Evolutionary conservation across 35 echinoderm and acorn worm species (phyloP).

Genomic region (Apostichopus parvimensis): DNA sequence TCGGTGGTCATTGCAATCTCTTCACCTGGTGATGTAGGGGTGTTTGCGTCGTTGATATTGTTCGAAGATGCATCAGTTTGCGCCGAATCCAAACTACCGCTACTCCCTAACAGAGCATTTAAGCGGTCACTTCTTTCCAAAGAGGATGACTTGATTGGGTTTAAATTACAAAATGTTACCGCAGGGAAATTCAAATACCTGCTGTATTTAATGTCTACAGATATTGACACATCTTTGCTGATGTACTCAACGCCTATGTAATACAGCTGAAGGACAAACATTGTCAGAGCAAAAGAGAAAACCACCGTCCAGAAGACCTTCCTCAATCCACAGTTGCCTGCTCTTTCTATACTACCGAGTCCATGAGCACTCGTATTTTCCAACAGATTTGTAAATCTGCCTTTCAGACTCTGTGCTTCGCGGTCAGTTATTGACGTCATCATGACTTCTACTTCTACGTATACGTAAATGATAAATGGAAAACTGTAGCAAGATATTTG

Average conservation of each 20-base stretch:
- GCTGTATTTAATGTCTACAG: conserved; percentile 49
- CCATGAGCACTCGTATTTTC: conserved; percentile 32
- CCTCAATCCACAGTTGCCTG: background rate
- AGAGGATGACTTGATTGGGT: conserved; percentile 64
- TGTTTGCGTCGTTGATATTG: too few relatives aligned
- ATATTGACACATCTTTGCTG: background rate
- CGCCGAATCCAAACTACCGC: background rate
- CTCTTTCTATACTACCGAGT: conserved; percentile 4
- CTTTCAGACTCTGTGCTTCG: background rate
- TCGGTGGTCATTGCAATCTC: too few relatives aligned
- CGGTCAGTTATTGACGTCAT: background rate
- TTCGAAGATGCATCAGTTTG: background rate
- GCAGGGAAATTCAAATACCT: conserved; percentile 68
- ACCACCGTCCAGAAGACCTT: conserved; percentile 36
- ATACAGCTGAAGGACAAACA: conserved; percentile 22
- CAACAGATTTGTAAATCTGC: background rate
- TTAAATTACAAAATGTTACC: conserved; percentile 86
- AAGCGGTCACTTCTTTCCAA: conserved; percentile 35
- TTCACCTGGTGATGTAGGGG: too few relatives aligned
- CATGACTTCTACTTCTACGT: background rate
- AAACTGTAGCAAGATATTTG: too few relatives aligned
- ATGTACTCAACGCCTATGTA: background rate
- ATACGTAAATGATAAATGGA: too few relatives aligned
- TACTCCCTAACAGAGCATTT: background rate
- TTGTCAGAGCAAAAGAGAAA: background rate